Evolutionary conservation across 92 coral and sea anemone species (phyloP).

Genomic region (Palythoa grandiflora): DNA sequence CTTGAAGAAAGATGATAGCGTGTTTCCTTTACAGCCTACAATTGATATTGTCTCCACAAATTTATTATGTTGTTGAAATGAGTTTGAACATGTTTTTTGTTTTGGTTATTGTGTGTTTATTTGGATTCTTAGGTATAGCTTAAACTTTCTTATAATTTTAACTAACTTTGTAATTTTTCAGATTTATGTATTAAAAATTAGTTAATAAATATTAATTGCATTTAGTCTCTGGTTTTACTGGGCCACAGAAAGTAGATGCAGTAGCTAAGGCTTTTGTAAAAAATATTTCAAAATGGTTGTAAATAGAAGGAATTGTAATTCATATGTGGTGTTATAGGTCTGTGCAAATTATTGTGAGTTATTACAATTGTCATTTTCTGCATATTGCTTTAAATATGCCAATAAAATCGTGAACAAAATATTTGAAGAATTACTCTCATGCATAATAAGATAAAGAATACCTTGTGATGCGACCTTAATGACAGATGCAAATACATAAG

Average conservation of each 20-base stretch:
- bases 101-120: neutral
- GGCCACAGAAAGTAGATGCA: neutral
- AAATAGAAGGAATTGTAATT: slow-evolving; percentile 25
- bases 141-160: neutral
- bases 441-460: too few relatives aligned
- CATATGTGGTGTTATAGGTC: slow-evolving; percentile 15
- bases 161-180: neutral
- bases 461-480: too few relatives aligned
- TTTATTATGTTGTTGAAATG: neutral
- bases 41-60: neutral
- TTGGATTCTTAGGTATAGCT: neutral
- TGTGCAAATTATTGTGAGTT: neutral
- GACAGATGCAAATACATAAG: too few relatives aligned
- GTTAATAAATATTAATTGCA: neutral
- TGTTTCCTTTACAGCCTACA: neutral
- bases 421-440: neutral
- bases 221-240: neutral
- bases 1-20: neutral
- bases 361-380: slow-evolving; percentile 6
- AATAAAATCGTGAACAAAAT: neutral
- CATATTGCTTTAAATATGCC: slow-evolving; percentile 39
- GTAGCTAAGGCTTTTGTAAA: slow-evolving; percentile 18
- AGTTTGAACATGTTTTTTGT: neutral
- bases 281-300: slow-evolving; percentile 22
- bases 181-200: neutral